Percentiles rank a stretch among this genome's conserved stretches.
Conservation (phyloP, 2,113 vertebrate genomes). For the Forbesichthys papilliferus region DNA sequence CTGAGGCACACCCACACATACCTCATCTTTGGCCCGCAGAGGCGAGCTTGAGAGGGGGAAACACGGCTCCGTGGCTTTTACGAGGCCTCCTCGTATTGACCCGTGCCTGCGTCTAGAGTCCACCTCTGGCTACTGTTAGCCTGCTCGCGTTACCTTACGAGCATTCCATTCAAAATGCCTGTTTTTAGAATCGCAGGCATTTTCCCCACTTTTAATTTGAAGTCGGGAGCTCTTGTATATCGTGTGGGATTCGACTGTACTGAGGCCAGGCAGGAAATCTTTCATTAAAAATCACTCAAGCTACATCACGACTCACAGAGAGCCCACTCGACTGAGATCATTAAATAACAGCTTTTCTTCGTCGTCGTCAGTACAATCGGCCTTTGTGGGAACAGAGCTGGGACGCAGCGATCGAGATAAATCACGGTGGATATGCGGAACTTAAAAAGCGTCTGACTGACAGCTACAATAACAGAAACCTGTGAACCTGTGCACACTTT, state of each 20-base stretch:
- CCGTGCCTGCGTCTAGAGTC: conserved; percentile 41
- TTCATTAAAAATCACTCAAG: conserved; percentile 66
- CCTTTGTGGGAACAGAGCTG: conserved; percentile 23
- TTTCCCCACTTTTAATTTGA: conserved; percentile 49
- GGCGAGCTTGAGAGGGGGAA: conserved; percentile 43
- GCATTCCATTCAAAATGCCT: conserved; percentile 37
- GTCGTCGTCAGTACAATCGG: conserved; percentile 30
- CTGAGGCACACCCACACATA: conserved; percentile 18
- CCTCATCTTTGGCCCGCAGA: conserved; percentile 50
- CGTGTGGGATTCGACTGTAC: conserved; percentile 46
- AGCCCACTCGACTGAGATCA: conserved; percentile 23
- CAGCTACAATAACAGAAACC: conserved; percentile 32
- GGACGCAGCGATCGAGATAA: conserved; percentile 27
- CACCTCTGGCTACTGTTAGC: conserved; percentile 49
- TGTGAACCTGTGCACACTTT: not conserved
- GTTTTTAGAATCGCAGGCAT: conserved; percentile 48
- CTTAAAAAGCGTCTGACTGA: conserved; percentile 30
- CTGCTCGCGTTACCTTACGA: conserved; percentile 38
- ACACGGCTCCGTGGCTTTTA: conserved; percentile 60
- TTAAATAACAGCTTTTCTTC: conserved; percentile 29
- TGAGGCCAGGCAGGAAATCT: conserved; percentile 65
- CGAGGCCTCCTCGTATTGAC: conserved; percentile 54
- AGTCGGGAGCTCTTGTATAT: conserved; percentile 42
- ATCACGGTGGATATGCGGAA: conserved; percentile 13
- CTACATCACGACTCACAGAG: conserved; percentile 32